Conservation (phyloP, 2,797 vertebrate genomes). For the Scolopax bukidnonensis region DNA sequence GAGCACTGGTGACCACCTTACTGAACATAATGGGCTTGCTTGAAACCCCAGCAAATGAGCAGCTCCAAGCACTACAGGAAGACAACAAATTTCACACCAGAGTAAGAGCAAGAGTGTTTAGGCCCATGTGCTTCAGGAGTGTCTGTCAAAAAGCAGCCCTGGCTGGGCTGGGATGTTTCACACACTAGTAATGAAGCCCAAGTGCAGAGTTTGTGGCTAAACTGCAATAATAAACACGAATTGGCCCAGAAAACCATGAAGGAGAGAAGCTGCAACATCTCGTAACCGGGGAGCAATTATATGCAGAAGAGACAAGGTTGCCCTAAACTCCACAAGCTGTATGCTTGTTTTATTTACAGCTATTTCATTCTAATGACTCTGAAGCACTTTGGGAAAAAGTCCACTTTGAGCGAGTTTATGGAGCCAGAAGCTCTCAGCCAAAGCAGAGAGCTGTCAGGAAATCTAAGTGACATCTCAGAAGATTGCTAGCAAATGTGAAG, state of each 20-base stretch:
- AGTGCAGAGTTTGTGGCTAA: accelerated
- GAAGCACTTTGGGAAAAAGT: background rate
- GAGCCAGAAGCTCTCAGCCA: background rate
- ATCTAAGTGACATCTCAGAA: background rate
- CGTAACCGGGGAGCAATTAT: background rate
- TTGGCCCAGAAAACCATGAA: accelerated
- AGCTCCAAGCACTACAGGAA: background rate
- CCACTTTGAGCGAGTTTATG: background rate
- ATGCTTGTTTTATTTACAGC: background rate
- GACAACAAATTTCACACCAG: background rate
- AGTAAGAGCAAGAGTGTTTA: background rate
- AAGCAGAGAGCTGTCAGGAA: background rate
- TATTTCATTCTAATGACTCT: background rate
- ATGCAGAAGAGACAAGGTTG: background rate
- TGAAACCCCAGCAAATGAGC: background rate
- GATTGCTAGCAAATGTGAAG: background rate
- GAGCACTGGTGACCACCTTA: background rate
- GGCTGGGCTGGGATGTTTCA: background rate
- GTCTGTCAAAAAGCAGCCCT: background rate
- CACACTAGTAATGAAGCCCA: accelerated
- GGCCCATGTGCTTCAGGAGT: accelerated
- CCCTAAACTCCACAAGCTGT: background rate
- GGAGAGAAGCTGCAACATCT: background rate
- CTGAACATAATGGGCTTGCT: background rate
- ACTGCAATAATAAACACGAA: background rate